These are phyloP conservation scores for Dreissena rostriformis DNA, from an alignment of 1,140 invertebrate genomes.

Conservation along the genomic window DNA sequence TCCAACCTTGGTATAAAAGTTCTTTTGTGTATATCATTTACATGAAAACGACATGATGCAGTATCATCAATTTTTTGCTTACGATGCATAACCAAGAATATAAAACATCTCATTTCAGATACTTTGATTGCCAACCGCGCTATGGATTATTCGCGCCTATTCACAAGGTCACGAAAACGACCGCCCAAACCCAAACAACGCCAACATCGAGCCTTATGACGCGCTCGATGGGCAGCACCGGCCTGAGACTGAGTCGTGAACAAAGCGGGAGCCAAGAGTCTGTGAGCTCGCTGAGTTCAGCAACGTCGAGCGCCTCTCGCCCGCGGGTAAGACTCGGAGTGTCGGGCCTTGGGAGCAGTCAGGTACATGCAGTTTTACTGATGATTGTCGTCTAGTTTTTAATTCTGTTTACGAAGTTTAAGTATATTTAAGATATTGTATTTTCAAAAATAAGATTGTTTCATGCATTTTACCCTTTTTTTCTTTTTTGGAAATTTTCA, in stretches of 20 bases:
- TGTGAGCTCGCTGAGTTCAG: constrained; percentile 91
- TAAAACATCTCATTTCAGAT: constrained; percentile 84
- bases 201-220: constrained; percentile 65
- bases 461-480: too few relatives aligned
- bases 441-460: too few relatives aligned
- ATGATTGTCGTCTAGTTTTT: constrained; percentile 42
- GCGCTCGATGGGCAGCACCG: constrained; percentile 73
- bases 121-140: constrained; percentile 95
- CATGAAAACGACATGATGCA: too few relatives aligned
- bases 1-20: too few relatives aligned
- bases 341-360: constrained; percentile 84
- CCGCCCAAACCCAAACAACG: constrained; percentile 20
- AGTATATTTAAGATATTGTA: too few relatives aligned
- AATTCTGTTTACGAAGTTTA: too few relatives aligned
- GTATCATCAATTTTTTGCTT: too few relatives aligned
- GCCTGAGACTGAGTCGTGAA: constrained; percentile 83
- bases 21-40: too few relatives aligned
- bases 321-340: constrained; percentile 88
- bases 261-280: constrained; percentile 88
- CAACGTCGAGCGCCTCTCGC: constrained; percentile 87
- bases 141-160: constrained; percentile 96
- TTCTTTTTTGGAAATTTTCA: too few relatives aligned
- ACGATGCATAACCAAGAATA: too few relatives aligned
- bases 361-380: constrained; percentile 80
- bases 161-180: constrained; percentile 81